phyloP scores from a whole-genome alignment of 1,140 invertebrate genomes.

The Popillia japonica region DNA sequence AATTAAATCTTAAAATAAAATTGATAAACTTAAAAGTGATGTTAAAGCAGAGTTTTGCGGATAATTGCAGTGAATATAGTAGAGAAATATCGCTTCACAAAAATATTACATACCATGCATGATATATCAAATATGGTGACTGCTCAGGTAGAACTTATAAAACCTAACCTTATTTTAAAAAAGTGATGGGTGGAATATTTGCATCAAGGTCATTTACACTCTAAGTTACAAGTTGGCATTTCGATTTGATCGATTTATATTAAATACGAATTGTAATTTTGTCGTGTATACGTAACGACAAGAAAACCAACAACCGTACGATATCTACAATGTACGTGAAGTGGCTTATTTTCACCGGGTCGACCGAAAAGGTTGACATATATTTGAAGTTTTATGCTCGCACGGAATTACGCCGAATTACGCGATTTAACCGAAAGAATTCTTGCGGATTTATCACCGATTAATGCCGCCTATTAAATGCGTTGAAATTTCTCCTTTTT shows the following conservation, averaged over 20 bases:
- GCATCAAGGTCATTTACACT: slow-evolving; percentile 56
- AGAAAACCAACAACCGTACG: no score
- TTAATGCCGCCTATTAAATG: no score
- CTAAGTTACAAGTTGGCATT: slow-evolving; percentile 40
- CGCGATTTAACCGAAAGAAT: neutral
- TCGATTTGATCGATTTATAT: slow-evolving; percentile 37
- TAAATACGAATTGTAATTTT: neutral
- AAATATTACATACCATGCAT: slow-evolving; percentile 55
- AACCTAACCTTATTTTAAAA: slow-evolving; percentile 58
- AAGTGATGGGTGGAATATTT: slow-evolving; percentile 58
- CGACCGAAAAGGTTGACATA: slow-evolving; percentile 38
- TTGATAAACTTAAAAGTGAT: no score
- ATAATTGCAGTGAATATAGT: neutral
- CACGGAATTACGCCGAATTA: slow-evolving; percentile 29
- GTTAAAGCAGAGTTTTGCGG: no score
- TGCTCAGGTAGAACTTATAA: slow-evolving; percentile 50
- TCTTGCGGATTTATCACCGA: neutral
- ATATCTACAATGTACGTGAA: neutral
- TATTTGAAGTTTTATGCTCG: slow-evolving; percentile 26
- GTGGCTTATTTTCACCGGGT: slow-evolving; percentile 30
- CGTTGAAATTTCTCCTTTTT: no score
- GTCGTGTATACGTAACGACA: no score
- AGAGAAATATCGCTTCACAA: neutral
- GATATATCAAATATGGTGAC: slow-evolving; percentile 56
- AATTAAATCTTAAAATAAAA: no score